Evolutionary conservation across 2,113 vertebrate species (phyloP).

Genomic region (Alouatta palliata): DNA sequence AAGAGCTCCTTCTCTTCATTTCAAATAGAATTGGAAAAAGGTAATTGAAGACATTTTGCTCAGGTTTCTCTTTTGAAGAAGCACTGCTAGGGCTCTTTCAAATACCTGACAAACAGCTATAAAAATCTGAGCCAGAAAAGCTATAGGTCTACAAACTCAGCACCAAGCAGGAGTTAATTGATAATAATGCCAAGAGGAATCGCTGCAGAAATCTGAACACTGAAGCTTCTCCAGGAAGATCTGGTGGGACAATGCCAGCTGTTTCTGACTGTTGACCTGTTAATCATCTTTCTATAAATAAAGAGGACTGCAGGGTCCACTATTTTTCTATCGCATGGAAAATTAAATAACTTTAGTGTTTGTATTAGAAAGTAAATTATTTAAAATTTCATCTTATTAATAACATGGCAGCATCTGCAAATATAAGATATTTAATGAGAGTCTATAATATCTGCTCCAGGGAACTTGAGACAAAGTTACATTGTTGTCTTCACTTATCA

Average conservation of each 20-base stretch:
- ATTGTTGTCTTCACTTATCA: not conserved
- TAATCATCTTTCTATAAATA: not conserved
- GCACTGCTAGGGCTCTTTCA: not conserved
- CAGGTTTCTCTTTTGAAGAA: not conserved
- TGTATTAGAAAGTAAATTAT: not conserved
- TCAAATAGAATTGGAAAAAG: not conserved
- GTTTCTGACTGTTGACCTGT: not conserved
- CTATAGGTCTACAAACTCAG: not conserved
- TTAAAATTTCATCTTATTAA: not conserved
- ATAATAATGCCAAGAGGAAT: not conserved
- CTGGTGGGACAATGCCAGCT: not conserved
- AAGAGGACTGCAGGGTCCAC: not conserved
- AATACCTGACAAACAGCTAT: not conserved
- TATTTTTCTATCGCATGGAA: not conserved
- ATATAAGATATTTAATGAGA: not conserved
- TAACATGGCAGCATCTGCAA: not conserved
- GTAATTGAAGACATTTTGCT: not conserved
- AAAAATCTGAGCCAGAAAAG: slow-evolving; percentile 6
- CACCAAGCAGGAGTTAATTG: not conserved
- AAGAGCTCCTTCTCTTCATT: not conserved
- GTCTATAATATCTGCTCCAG: not conserved
- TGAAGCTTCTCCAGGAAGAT: not conserved
- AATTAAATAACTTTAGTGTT: not conserved
- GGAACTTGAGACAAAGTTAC: not conserved
- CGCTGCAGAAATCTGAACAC: not conserved